phyloP scores from a whole-genome alignment of 2,797 vertebrate genomes.

The Halcyon leucocephala region DNA sequence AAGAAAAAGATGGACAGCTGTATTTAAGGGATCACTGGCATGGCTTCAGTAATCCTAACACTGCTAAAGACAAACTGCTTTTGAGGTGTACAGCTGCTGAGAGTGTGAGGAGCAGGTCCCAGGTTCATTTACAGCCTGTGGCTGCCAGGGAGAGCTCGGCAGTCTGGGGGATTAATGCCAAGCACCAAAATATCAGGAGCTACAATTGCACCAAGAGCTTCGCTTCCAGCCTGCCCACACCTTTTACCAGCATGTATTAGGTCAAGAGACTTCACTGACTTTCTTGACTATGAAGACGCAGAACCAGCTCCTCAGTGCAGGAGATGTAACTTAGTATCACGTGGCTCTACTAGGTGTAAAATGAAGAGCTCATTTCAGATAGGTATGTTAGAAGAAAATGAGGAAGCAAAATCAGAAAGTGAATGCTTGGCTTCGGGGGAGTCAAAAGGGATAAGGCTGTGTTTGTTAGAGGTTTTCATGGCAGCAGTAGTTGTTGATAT shows the following conservation, averaged over 20 bases:
- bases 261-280: neutral
- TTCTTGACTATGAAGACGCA: neutral
- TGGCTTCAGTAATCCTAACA: neutral
- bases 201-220: neutral
- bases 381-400: neutral
- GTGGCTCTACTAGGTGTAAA: neutral
- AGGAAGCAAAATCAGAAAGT: neutral
- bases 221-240: neutral
- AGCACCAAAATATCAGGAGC: neutral
- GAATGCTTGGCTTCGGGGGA: neutral
- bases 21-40: neutral
- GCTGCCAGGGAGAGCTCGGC: fast-evolving
- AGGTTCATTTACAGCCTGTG: fast-evolving
- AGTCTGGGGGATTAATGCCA: neutral
- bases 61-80: neutral
- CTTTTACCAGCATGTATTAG: neutral
- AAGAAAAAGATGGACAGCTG: neutral
- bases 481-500: conserved; percentile 63
- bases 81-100: neutral
- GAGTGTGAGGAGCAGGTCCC: neutral
- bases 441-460: neutral
- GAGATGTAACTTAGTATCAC: neutral
- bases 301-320: neutral
- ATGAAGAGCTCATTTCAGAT: neutral
- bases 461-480: neutral